A percentile compares a stretch with the other conserved stretches of the same genome.
phyloP scores from a whole-genome alignment of 2,888 invertebrate species.

The Leucoma salicis region DNA sequence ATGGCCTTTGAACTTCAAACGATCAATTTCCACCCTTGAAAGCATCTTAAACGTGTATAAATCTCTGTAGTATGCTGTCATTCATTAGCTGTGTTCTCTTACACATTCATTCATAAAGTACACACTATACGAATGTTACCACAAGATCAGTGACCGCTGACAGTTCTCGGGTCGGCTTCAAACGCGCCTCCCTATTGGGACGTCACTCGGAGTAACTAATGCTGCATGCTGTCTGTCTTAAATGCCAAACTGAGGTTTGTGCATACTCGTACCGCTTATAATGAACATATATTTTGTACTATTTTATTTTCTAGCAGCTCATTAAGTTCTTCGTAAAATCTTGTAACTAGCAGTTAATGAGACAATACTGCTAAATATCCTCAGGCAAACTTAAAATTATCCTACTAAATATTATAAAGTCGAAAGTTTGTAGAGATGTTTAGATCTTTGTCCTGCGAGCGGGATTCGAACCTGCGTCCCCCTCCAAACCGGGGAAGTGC shows the following conservation, averaged over 20 bases:
- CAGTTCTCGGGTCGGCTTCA: conserved; percentile 38
- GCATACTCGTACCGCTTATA: conserved; percentile 47
- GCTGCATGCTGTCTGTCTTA: conserved; percentile 46
- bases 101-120: conserved; percentile 58
- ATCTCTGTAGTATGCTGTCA: conserved; percentile 18
- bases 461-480: no score
- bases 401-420: no score
- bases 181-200: conserved; percentile 52
- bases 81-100: conserved; percentile 34
- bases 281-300: conserved; percentile 28
- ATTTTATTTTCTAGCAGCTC: conserved; percentile 3
- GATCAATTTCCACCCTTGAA: neutral
- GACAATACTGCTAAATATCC: neutral
- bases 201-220: conserved; percentile 62
- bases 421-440: no score
- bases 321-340: neutral
- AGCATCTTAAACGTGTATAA: conserved; percentile 4
- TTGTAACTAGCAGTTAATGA: neutral
- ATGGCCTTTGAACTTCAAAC: neutral
- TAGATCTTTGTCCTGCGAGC: no score
- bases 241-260: conserved; percentile 47
- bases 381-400: no score
- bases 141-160: conserved; percentile 33
- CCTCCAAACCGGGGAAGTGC: no score
- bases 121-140: conserved; percentile 31